Evolutionary conservation across 2,888 invertebrate genomes (phyloP), one percentile per base, ranked within the genome.

Genomic region (Alloplasta piceator): DNA sequence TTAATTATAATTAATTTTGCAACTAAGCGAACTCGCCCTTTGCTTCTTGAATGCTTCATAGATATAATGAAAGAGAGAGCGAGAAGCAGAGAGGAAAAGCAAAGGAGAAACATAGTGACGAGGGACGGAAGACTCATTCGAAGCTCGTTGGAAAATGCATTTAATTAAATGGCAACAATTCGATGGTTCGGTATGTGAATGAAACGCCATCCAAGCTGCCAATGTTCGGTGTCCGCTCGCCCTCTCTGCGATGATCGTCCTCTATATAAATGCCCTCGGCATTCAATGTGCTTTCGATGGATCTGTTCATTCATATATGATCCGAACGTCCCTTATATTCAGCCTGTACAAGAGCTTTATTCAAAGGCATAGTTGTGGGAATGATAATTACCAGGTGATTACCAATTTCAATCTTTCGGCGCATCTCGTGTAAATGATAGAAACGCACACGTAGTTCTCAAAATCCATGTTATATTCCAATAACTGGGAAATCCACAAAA

Each of bases 131-230:
- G 14, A 58, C 41, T 9, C 36, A 56, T 16, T 39, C 56, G 55
- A 26, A 26, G 36, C 12, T 58, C 83, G 82, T 80, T 80, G 83
- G 86, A 86, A 89, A 89, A 88, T 89, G 87, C 87, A 84, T 87
- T 89, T 89, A 90, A 90, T 90, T 89, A 90, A 89, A 89, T 86
- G 87, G 83, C 86, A 87, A 87, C 87, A 87, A 86, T 87, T 86
- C 84, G 50, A 46, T 60, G 78, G 63, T 74, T 77, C 50, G 71
- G 67, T 43, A 14, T 73, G 70, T 67, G 74, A 71, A 82, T 70
- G 63, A 52, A 68, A 64, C 63, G 36, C 48, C 63, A 36, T 43
- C 56, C 63, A 50, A 39, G 5, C 61, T 72, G 52, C 56, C n/a
- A 7, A n/a, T 14, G 9, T 16, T 52, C 41, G 43, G 55, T 55